phyloP scores from a whole-genome alignment of 1,140 invertebrate species.

The Diorhabda carinulata region DNA sequence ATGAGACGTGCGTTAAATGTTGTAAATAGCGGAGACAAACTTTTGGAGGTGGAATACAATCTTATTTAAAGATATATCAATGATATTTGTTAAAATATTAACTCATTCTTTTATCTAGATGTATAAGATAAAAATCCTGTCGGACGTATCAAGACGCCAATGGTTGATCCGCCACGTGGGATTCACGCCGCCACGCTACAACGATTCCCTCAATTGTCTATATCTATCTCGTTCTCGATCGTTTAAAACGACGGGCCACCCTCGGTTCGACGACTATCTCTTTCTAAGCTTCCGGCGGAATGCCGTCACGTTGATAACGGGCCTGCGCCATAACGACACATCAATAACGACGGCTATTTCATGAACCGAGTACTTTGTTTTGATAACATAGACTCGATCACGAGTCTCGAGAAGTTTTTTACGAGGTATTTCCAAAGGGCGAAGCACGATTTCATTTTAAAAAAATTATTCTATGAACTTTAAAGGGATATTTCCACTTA shows the following conservation, averaged over 20 bases:
- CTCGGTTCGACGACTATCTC: not conserved
- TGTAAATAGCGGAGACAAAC: too few relatives aligned
- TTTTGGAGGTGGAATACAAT: too few relatives aligned
- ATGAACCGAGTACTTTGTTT: slow-evolving; percentile 1
- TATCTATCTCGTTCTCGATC: not conserved
- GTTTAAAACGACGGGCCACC: not conserved
- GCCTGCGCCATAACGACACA: not conserved
- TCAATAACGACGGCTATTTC: not conserved
- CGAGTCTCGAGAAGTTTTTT: not conserved
- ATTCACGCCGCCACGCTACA: not conserved
- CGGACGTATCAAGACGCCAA: not conserved
- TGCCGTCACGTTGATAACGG: not conserved
- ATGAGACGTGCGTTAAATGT: too few relatives aligned
- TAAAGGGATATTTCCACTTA: too few relatives aligned
- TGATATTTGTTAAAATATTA: not conserved
- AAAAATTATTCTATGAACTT: too few relatives aligned
- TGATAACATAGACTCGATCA: not conserved
- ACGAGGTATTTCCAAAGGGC: too few relatives aligned
- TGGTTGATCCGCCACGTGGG: not conserved
- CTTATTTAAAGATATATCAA: too few relatives aligned
- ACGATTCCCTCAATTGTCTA: not conserved
- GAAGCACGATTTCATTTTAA: too few relatives aligned
- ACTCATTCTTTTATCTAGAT: not conserved
- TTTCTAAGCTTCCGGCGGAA: not conserved
- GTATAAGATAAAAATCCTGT: not conserved